phyloP scores from a whole-genome alignment of 2,888 invertebrate genomes.

The Sesia bembeciformis region DNA sequence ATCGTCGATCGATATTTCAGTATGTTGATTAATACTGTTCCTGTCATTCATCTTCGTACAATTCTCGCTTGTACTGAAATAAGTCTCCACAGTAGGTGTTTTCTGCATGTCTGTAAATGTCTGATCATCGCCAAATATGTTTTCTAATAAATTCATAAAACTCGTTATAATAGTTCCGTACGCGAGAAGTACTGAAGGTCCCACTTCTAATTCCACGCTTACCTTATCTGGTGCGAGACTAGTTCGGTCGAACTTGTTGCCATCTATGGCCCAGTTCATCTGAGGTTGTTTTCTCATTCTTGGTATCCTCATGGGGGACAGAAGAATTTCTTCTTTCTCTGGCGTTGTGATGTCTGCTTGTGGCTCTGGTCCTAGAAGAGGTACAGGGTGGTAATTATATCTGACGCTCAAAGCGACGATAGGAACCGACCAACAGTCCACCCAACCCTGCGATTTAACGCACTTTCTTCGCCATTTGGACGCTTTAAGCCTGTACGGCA shows the following conservation, averaged over 20 bases:
- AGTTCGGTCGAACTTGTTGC: slow-evolving; percentile 90
- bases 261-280: slow-evolving; percentile 78
- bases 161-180: slow-evolving; percentile 94
- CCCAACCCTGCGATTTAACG: slow-evolving; percentile 84
- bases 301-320: slow-evolving; percentile 94
- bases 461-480: slow-evolving; percentile 90
- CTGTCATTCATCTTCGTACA: slow-evolving; percentile 50
- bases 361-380: slow-evolving; percentile 89
- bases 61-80: slow-evolving; percentile 47
- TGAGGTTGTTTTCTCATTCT: slow-evolving; percentile 82
- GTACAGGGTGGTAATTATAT: slow-evolving; percentile 94
- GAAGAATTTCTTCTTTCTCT: slow-evolving; percentile 92
- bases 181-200: slow-evolving; percentile 91
- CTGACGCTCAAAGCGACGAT: slow-evolving; percentile 93
- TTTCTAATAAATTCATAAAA: slow-evolving; percentile 94
- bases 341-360: slow-evolving; percentile 95
- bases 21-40: slow-evolving; percentile 56
- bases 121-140: slow-evolving; percentile 98
- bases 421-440: slow-evolving; percentile 97
- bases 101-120: slow-evolving; percentile 93
- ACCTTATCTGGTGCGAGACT: slow-evolving; percentile 91
- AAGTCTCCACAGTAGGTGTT: slow-evolving; percentile 58
- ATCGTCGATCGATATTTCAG: slow-evolving; percentile 78
- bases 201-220: slow-evolving; percentile 93
- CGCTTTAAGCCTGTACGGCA: slow-evolving; percentile 75